Evolutionary conservation across 2,113 vertebrate genomes (phyloP).

Genomic region (Equus przewalskii): DNA sequence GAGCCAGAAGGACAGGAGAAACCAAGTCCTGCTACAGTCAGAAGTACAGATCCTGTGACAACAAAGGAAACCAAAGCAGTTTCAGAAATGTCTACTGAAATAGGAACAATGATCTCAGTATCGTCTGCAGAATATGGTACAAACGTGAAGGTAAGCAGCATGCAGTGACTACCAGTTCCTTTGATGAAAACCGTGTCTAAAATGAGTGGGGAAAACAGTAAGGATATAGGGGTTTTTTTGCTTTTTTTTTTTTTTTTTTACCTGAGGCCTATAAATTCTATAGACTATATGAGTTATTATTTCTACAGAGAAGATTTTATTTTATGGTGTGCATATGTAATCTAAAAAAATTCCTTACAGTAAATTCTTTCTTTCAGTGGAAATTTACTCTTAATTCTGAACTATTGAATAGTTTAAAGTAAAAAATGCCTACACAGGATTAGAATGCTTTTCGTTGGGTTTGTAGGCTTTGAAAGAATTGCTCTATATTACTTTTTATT

Average conservation of each 20-base stretch:
- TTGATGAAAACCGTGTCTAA: neutral
- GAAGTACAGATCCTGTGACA: slow-evolving; percentile 92
- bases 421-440: neutral
- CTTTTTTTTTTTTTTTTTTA: neutral
- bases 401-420: neutral
- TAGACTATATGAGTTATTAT: neutral
- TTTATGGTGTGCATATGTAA: neutral
- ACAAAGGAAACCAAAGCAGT: slow-evolving; percentile 92
- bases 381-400: slow-evolving; percentile 8
- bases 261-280: neutral
- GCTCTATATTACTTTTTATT: neutral
- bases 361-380: neutral
- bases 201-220: neutral
- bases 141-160: slow-evolving; percentile 92
- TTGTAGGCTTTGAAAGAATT: slow-evolving; percentile 12
- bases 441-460: neutral
- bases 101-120: slow-evolving; percentile 97
- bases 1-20: slow-evolving; percentile 95
- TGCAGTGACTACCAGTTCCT: rapidly evolving
- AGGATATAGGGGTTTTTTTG: too few relatives aligned
- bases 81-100: slow-evolving; percentile 94
- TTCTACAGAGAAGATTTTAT: neutral
- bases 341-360: neutral
- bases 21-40: slow-evolving; percentile 86
- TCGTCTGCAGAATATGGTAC: slow-evolving; percentile 94